Evolutionary conservation across 2,797 vertebrate genomes (phyloP), one percentile per base, ranked within the genome.

Genomic region (Erpetoichthys calabaricus): DNA sequence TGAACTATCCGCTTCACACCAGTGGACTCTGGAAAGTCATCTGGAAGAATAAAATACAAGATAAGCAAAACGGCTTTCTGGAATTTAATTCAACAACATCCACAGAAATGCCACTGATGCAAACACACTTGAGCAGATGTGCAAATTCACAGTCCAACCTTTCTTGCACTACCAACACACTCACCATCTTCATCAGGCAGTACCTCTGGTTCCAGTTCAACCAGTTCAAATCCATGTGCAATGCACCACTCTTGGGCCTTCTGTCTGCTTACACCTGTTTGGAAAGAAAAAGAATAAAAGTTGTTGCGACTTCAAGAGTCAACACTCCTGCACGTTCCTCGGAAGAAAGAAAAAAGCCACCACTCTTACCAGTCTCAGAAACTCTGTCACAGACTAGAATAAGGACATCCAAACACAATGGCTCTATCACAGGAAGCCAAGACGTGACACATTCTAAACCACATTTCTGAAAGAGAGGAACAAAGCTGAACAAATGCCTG

Each of bases 231-330:
- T 3, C 91, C 83, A 6, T 97, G 91, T 61, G 86, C 78, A 74
- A 99, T 87, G 71, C 95, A 99, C 96, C 96, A 98, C 61, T 98
- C 92, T 60, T 98, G 94, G 49, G 95, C 96, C 56, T 90, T 86
- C 56, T 94, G 91, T 63, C 92, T 85, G 65, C 59, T 89, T 49
- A 99, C 73, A 45, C 96, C 96, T 99, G 45, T 25, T 25, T 25
- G 25, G 25, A 25, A 25, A 25, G 25, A 57, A 70, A 46, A 62
- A 47, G 4, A 64, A 8, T 50, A 1, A 69, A 63, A 71, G 62
- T 3, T 45, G 1, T 43, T 25, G 25, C 25, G 25, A 25, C 25
- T 25, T 25, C 25, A 25, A 61, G 52, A 8, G 53, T 2, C 5
- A 54, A 25, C 2, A 58, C 4, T 42, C n/a, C 51, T 45, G 46